Base-by-base conservation (phyloP, 2,797 vertebrate genomes). In the Morus bassanus region DNA sequence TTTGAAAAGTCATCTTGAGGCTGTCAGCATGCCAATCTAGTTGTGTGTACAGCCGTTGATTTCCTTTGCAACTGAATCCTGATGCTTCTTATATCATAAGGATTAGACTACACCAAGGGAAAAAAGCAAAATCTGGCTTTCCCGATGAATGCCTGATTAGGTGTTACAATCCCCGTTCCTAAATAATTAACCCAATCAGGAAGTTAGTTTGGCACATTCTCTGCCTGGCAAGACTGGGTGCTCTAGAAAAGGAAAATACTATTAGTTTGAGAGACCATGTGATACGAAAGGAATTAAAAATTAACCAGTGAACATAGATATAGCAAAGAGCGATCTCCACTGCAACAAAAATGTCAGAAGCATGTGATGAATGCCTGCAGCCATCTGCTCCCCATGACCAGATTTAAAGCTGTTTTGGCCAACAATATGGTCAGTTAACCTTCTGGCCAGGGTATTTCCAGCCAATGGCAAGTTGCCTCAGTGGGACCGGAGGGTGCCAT, bases 301-400 rank as follows among this genome's bases (percentile, higher is more conserved):
- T 73, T 88, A 84, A 23, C 33, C n/a, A 69, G 48, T 3, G 9
- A 80, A 61, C 60, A 76, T 30, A 45, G 45, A 82, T 61, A 54
- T 10, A 74, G 45, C 56, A 76, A 81, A 88, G 43, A 89, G 27
- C 1, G 2, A 91, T 88, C 60, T 80, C 59, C 31, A 57, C 43
- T 85, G 77, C 85, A 95, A 78, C 59, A 88, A 85, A 95, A 86
- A 80, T 67, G 37, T 81, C 90, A 89, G 80, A 91, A 45, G 33
- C 50, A 78, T n/a, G 53, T 78, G 78, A 94, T 4, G 9, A 95
- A 95, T 76, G 41, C n/a, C 45, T 91, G 37, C 35, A 84, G 77
- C 83, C 93, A 92, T 85, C 93, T 96, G 91, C 57, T 96, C 59
- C 37, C 48, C 67, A 16, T 73, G 87, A 82, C 60, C 74, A 88